A percentile compares a stretch with the other conserved stretches of the same genome.
Conservation (phyloP, 2,888 invertebrate species). For the Zygogramma bicolorata region DNA sequence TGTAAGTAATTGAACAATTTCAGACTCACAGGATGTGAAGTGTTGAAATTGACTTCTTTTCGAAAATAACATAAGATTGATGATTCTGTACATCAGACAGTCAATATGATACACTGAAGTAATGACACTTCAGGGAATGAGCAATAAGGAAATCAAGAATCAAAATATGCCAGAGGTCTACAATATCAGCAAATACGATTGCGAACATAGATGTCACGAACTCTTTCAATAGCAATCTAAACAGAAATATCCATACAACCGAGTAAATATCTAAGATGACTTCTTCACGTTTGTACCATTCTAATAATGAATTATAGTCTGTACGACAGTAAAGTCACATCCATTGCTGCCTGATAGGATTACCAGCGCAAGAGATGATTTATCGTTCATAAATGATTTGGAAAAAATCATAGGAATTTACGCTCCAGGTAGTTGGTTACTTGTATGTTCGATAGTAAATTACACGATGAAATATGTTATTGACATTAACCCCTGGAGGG, state of each 20-base stretch:
- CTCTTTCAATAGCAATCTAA: neutral
- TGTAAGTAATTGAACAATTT: too few species aligned
- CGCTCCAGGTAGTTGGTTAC: neutral
- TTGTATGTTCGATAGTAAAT: neutral
- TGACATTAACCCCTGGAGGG: neutral
- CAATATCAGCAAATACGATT: too few species aligned
- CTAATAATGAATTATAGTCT: neutral
- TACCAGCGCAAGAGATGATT: conserved; percentile 1
- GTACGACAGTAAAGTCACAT: neutral
- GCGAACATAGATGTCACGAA: too few species aligned
- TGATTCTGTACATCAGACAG: too few species aligned
- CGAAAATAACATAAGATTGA: too few species aligned
- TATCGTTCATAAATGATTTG: conserved; percentile 10
- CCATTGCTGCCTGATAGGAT: conserved; percentile 4
- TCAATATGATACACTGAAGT: too few species aligned
- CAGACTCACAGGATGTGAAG: too few species aligned
- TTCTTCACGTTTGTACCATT: neutral
- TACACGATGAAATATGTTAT: neutral
- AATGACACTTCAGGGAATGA: too few species aligned
- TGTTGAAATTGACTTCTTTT: too few species aligned
- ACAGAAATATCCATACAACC: neutral
- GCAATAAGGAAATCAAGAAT: neutral
- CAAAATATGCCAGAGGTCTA: neutral
- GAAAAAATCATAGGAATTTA: neutral
- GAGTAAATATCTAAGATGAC: neutral